Percentiles rank a stretch among this genome's conserved stretches.
phyloP scores from a whole-genome alignment of 92 coral and sea anemone species.

The Anthopleura xanthogrammica region DNA sequence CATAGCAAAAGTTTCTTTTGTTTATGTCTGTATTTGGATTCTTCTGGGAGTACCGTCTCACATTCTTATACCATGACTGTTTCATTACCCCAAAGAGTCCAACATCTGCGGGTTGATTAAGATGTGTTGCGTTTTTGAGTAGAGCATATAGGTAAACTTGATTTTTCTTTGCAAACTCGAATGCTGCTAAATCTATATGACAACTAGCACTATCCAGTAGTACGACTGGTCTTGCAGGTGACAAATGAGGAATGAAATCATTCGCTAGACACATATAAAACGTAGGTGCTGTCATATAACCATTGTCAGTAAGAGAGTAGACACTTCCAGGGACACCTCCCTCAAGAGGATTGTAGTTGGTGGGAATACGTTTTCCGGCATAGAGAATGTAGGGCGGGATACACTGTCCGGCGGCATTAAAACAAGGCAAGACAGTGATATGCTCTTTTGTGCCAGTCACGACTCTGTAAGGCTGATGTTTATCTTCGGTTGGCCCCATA shows the following conservation, averaged over 20 bases:
- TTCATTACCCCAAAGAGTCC: conserved; percentile 54
- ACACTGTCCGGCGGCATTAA: conserved; percentile 45
- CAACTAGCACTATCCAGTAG: conserved; percentile 33
- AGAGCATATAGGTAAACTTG: neutral
- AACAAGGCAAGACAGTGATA: conserved; percentile 55
- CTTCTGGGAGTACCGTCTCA: conserved; percentile 24
- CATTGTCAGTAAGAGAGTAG: conserved; percentile 50
- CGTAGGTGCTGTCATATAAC: conserved; percentile 49
- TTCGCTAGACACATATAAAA: conserved; percentile 55
- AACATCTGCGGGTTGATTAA: conserved; percentile 26
- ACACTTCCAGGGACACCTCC: conserved; percentile 50
- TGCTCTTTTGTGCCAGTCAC: conserved; percentile 45
- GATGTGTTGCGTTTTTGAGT: conserved; percentile 4
- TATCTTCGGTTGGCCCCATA: conserved; percentile 24
- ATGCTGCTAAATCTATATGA: conserved; percentile 32
- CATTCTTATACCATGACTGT: conserved; percentile 46
- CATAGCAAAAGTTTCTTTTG: conserved; percentile 34
- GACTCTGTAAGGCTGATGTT: conserved; percentile 44
- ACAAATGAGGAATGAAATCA: conserved; percentile 30
- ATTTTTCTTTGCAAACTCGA: conserved; percentile 15
- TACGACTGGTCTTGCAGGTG: conserved; percentile 27
- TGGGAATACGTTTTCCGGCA: conserved; percentile 45
- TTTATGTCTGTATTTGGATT: conserved; percentile 51
- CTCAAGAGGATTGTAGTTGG: conserved; percentile 47
- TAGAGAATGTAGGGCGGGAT: conserved; percentile 48